phyloP scores from a whole-genome alignment of 2,888 invertebrate species.

The Clanis bilineata region DNA sequence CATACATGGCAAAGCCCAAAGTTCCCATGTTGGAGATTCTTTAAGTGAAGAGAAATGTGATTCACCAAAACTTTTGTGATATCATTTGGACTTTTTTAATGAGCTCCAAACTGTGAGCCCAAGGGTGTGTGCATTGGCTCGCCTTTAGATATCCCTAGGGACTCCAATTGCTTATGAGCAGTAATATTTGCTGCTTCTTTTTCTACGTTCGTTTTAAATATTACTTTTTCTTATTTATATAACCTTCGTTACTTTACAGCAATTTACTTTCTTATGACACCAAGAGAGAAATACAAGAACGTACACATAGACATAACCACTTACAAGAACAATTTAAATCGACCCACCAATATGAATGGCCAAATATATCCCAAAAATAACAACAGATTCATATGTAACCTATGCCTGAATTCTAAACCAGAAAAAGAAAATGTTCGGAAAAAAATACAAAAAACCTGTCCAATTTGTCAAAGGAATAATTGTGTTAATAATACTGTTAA shows the following conservation, averaged over 20 bases:
- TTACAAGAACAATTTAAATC: slow-evolving; percentile 33
- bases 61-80: no score
- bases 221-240: neutral
- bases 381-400: slow-evolving; percentile 53
- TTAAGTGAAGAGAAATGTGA: no score
- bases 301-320: slow-evolving; percentile 59
- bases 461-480: slow-evolving; percentile 43
- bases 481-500: slow-evolving; percentile 18
- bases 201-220: no score
- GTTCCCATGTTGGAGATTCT: no score
- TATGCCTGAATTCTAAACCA: slow-evolving; percentile 54
- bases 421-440: slow-evolving; percentile 27
- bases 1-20: no score
- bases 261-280: slow-evolving; percentile 51
- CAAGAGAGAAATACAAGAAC: slow-evolving; percentile 40
- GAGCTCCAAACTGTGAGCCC: no score
- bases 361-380: slow-evolving; percentile 16
- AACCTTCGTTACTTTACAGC: slow-evolving; percentile 17
- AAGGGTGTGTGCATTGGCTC: no score
- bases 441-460: slow-evolving; percentile 41
- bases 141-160: no score
- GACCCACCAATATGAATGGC: neutral
- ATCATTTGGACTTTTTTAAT: no score
- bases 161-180: no score
- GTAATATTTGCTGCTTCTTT: no score